Conservation (phyloP, 2,888 invertebrate genomes). For the Mesochorus sp. region DNA sequence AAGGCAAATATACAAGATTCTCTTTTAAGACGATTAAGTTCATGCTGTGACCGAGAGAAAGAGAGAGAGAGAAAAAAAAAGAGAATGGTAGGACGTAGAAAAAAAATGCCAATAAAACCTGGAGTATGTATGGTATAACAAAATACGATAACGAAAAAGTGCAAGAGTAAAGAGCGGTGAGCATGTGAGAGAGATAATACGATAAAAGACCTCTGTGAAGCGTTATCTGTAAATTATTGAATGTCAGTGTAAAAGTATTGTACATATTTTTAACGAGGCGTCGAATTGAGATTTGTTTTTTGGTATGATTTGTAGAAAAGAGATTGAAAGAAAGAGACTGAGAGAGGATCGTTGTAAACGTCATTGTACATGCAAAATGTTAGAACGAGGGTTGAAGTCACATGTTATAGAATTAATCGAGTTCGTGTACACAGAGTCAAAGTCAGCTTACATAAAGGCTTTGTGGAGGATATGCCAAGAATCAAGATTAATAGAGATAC, state of each 20-base stretch:
- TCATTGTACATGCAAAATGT: constrained; percentile 46
- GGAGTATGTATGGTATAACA: not conserved
- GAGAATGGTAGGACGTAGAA: not conserved
- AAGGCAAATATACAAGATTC: not conserved
- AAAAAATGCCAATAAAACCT: not conserved
- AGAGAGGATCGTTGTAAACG: constrained; percentile 18
- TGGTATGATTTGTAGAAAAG: constrained; percentile 39
- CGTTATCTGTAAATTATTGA: constrained; percentile 74
- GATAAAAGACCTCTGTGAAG: constrained; percentile 56
- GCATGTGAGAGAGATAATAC: constrained; percentile 38
- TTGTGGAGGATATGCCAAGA: constrained; percentile 33
- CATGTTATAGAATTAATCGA: constrained; percentile 4
- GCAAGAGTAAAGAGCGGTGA: constrained; percentile 34
- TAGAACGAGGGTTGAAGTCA: constrained; percentile 28
- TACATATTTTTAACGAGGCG: constrained; percentile 75
- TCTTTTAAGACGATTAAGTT: not conserved
- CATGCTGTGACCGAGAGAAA: constrained; percentile 1
- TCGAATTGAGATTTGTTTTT: constrained; percentile 63
- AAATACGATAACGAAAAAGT: not conserved
- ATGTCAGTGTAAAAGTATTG: constrained; percentile 73
- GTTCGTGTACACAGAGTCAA: constrained; percentile 31
- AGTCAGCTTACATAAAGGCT: constrained; percentile 39
- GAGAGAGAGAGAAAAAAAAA: not conserved
- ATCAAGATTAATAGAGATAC: constrained; percentile 40
- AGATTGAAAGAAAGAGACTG: not conserved